Evolutionary conservation across 2,888 invertebrate genomes (phyloP).

Genomic region (Fragum fragum): DNA sequence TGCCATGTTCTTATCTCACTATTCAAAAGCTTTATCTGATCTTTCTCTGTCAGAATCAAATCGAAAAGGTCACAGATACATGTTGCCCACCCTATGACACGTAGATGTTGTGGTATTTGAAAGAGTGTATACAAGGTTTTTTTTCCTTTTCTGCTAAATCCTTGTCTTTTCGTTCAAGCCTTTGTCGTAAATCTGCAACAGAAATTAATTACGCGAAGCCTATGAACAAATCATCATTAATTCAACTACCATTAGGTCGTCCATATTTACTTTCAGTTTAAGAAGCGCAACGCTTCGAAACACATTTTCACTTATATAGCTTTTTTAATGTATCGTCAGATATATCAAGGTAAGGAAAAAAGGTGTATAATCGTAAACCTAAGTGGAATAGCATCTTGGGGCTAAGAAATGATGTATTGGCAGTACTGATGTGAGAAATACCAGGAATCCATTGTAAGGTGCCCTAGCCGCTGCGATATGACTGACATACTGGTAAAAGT

Average conservation of each 20-base stretch:
- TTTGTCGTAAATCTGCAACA: no score
- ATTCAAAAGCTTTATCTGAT: constrained; percentile 24
- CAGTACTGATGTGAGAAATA: no score
- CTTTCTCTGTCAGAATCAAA: constrained; percentile 11
- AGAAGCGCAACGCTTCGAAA: no score
- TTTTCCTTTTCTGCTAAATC: constrained; percentile 9
- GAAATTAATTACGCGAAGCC: not conserved
- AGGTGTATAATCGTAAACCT: no score
- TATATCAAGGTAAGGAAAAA: no score
- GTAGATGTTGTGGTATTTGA: constrained; percentile 16
- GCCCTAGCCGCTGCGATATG: no score
- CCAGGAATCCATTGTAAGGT: no score
- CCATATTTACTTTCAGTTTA: not conserved
- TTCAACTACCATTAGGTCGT: not conserved
- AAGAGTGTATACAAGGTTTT: constrained; percentile 7
- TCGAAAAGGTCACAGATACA: constrained; percentile 20
- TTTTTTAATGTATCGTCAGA: no score
- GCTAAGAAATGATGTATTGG: no score
- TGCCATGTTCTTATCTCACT: constrained; percentile 14
- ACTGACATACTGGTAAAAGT: no score
- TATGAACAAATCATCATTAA: not conserved
- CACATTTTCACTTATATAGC: no score
- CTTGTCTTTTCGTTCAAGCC: not conserved
- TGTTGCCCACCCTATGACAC: constrained; percentile 23
- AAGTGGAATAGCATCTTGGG: no score